Conservation (phyloP, 2,888 invertebrate genomes). For the Tribolium freemani region DNA sequence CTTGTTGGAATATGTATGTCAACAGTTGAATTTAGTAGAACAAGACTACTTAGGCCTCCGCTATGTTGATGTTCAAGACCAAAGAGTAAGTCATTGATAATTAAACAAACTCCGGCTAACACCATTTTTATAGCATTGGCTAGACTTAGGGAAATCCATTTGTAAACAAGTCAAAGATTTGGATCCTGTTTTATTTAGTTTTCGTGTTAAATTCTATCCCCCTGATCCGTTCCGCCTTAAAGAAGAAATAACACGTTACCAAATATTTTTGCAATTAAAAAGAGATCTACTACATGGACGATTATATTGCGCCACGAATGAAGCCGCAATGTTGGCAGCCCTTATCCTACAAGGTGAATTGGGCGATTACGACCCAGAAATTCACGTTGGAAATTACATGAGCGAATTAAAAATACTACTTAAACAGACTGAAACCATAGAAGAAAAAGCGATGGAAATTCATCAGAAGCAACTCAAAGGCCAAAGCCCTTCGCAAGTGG, state of each 20-base stretch:
- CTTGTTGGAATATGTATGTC: conserved; percentile 91
- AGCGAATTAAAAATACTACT: conserved; percentile 91
- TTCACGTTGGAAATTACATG: conserved; percentile 91
- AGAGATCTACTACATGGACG: conserved; percentile 95
- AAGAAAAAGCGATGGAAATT: conserved; percentile 93
- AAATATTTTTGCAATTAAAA: conserved; percentile 93
- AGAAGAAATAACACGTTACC: conserved; percentile 95
- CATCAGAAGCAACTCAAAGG: conserved; percentile 91
- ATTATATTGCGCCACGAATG: conserved; percentile 90
- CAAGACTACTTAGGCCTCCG: conserved; percentile 95
- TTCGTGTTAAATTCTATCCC: conserved; percentile 98
- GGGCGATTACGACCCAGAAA: conserved; percentile 92
- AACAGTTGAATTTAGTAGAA: conserved; percentile 90
- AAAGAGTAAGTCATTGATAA: conserved; percentile 76
- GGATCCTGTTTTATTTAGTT: conserved; percentile 92
- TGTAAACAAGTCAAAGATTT: conserved; percentile 95
- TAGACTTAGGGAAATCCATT: conserved; percentile 91
- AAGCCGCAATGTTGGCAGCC: conserved; percentile 91
- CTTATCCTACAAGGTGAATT: conserved; percentile 95
- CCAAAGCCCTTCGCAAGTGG: conserved; percentile 88
- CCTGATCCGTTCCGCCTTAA: conserved; percentile 93
- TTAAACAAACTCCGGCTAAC: background rate
- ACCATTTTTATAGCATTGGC: conserved; percentile 82
- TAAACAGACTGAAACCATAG: conserved; percentile 92
- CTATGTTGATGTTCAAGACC: conserved; percentile 90